Evolutionary conservation across 92 coral and sea anemone species (phyloP), one percentile per base, ranked within the genome.

Genomic region (Zoanthus gigantus): DNA sequence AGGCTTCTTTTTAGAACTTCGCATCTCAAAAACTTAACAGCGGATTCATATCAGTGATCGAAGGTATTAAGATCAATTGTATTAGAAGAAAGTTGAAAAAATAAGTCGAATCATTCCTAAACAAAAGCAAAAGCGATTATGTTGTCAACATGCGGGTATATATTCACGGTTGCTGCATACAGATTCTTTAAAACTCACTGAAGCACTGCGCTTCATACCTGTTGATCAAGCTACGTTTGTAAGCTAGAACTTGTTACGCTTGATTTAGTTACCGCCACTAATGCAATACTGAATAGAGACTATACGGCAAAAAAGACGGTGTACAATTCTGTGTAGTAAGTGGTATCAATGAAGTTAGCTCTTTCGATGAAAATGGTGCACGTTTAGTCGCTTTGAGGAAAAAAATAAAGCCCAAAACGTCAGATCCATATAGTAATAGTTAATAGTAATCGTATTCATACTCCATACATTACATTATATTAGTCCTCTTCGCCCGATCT

Each of bases 91-190:
- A 4, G 16, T 32, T 53, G 17, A 16, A 53, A 54, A 5, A 16
- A 16, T 9, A 77, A 32, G 16, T 12, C 23, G 28, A 53, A 34
- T 77, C 48, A 54, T 13, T 77, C 30, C 46, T 29, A 31, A 77
- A 30, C 68, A 31, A 77, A 77, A 77, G 29, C 68, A 17, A 53
- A 32, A n/a, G 46, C 3, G 3, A 4, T 29, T 29, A 2, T 28
- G 15, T 53, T 50, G 16, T 47, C 16, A 53, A 50, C 29, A 53
- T 29, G 61, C 65, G 48, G 46, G 82, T 54, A 30, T 77, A 77
- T 77, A 77, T 77, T 77, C 82, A 77, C 44, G 82, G 82, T 77
- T 77, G 58, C 46, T 52, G 53, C 68, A 77, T 30, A 46, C 68
- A 77, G 45, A 53, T 56, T 52, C 12, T 23, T 14, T 53, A 31